phyloP scores from a whole-genome alignment of 2,113 vertebrate species.

The Cyrtonyx montezumae region DNA sequence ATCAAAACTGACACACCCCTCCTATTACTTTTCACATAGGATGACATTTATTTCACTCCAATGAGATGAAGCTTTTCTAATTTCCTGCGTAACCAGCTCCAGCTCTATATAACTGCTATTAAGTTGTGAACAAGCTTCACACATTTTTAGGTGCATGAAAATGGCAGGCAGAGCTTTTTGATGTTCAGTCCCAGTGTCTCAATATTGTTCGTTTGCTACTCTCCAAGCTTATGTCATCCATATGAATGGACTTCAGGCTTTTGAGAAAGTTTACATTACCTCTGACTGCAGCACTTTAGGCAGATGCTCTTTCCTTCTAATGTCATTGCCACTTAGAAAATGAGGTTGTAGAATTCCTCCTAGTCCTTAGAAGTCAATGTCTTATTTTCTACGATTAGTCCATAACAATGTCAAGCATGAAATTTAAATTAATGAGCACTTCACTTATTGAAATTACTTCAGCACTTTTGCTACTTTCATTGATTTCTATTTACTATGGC shows the following conservation, averaged over 20 bases:
- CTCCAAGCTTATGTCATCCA: constrained; percentile 53
- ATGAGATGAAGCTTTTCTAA: constrained; percentile 75
- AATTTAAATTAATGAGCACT: constrained; percentile 80
- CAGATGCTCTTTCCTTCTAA: constrained; percentile 54
- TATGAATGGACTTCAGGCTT: constrained; percentile 54
- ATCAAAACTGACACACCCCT: constrained; percentile 74
- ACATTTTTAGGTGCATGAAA: constrained; percentile 78
- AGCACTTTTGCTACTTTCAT: constrained; percentile 76
- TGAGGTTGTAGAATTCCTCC: constrained; percentile 59
- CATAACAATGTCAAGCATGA: constrained; percentile 76
- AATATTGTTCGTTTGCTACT: constrained; percentile 41
- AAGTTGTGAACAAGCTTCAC: constrained; percentile 81
- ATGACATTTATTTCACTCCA: constrained; percentile 73
- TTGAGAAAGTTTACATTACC: constrained; percentile 41
- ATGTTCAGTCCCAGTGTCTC: constrained; percentile 46
- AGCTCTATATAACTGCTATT: constrained; percentile 71
- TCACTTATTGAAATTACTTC: constrained; percentile 78
- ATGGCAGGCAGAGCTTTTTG: constrained; percentile 77
- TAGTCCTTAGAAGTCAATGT: constrained; percentile 66
- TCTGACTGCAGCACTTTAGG: constrained; percentile 61
- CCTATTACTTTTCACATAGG: constrained; percentile 70
- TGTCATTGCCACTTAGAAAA: constrained; percentile 59
- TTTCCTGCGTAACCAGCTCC: constrained; percentile 77
- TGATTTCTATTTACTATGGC: constrained; percentile 81
- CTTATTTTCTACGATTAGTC: constrained; percentile 69